Conservation (phyloP, 1,140 invertebrate species). For the Anastatus disparis region DNA sequence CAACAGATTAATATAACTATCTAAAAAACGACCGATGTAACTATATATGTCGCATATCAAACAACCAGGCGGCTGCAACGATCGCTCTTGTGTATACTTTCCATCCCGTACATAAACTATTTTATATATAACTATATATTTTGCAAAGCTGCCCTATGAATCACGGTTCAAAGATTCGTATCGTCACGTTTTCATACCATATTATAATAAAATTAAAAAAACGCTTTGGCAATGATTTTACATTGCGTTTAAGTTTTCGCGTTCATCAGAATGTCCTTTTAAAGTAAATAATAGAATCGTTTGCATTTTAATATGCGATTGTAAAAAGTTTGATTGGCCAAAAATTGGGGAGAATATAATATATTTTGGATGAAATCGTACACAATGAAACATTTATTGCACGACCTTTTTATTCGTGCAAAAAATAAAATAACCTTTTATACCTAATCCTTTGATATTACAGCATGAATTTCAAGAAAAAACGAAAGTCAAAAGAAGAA, state of each 20-base stretch:
- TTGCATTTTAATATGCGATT: neutral
- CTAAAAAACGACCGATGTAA: neutral
- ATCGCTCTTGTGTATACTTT: neutral
- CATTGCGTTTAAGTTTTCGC: no score
- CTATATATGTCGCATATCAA: neutral
- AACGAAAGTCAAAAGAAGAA: no score
- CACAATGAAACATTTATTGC: no score
- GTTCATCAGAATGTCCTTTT: neutral
- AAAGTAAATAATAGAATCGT: neutral
- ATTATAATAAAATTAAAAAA: no score
- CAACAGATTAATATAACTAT: neutral
- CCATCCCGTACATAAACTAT: neutral
- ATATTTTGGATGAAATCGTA: no score
- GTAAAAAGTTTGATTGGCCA: no score
- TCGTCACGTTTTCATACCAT: conserved; percentile 7
- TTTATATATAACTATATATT: neutral
- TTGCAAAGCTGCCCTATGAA: neutral
- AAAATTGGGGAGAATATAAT: no score
- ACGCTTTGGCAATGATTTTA: no score
- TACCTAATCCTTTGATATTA: no score
- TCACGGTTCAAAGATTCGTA: conserved; percentile 14
- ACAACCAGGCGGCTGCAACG: conserved; percentile 6
- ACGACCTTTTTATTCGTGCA: no score
- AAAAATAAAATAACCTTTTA: no score
- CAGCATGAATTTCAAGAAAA: no score